Evolutionary conservation across 2,888 invertebrate genomes (phyloP).

Genomic region (Lingula anatina): DNA sequence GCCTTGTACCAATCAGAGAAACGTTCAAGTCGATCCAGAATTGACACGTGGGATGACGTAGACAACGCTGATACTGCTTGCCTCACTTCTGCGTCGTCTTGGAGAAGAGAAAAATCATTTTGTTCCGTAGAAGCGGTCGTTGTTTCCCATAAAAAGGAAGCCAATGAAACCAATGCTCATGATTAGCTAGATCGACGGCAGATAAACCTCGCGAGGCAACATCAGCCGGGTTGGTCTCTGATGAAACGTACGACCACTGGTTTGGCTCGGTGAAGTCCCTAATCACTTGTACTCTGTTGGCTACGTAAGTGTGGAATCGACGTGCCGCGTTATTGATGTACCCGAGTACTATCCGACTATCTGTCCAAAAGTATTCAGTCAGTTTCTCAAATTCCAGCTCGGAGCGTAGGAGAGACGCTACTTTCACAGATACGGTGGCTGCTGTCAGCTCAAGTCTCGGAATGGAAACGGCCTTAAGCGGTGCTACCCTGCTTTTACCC

Average conservation of each 20-base stretch:
- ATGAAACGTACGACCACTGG: slow-evolving; percentile 4
- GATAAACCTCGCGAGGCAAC: no score
- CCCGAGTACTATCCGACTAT: slow-evolving; percentile 9
- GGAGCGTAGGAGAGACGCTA: slow-evolving; percentile 1
- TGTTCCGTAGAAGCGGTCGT: no score
- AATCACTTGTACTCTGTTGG: slow-evolving; percentile 10
- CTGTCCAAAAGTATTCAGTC: slow-evolving; percentile 7
- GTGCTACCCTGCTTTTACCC: slow-evolving; percentile 11
- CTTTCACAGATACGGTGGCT: slow-evolving; percentile 8
- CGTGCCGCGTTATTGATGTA: slow-evolving; percentile 5
- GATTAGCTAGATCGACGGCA: no score
- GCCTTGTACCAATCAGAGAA: no score
- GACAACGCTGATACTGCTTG: no score
- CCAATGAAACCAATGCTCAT: no score
- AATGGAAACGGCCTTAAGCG: slow-evolving; percentile 8
- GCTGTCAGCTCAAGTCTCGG: slow-evolving; percentile 14
- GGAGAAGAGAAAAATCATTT: no score
- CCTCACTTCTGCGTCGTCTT: no score
- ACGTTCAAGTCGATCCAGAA: no score
- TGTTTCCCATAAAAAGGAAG: no score
- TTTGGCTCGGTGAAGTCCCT: slow-evolving; percentile 4
- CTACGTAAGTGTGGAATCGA: slow-evolving; percentile 15
- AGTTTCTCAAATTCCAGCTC: slow-evolving; percentile 5
- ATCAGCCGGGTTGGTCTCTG: slow-evolving; percentile 4
- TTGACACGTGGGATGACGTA: no score